Conservation (phyloP, 1,140 invertebrate species). For the Hycleus phaleratus region DNA sequence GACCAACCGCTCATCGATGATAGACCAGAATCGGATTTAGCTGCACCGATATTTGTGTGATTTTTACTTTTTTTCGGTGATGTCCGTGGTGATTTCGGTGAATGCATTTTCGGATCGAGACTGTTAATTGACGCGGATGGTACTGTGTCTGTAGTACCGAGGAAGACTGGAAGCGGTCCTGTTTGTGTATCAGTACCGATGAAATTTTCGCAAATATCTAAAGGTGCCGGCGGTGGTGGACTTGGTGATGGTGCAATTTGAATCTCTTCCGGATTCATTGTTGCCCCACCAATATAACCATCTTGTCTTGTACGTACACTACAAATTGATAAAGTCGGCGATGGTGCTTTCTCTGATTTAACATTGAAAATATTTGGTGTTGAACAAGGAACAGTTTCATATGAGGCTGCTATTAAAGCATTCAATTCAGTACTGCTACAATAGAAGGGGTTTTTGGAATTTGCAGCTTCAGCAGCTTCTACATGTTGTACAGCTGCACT, state of each 20-base stretch:
- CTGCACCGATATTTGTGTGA: conserved; percentile 56
- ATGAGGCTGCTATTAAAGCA: conserved; percentile 44
- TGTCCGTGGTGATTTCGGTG: conserved; percentile 64
- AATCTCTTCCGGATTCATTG: conserved; percentile 40
- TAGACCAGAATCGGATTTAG: conserved; percentile 74
- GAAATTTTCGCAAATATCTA: conserved; percentile 48
- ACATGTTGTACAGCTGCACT: conserved; percentile 52
- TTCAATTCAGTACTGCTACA: conserved; percentile 43
- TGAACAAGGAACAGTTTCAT: conserved; percentile 43
- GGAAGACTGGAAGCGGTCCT: conserved; percentile 43
- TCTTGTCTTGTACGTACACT: conserved; percentile 58
- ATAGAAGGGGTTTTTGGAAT: conserved; percentile 39
- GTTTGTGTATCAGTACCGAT: conserved; percentile 35
- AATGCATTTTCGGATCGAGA: conserved; percentile 53
- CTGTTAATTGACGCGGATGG: conserved; percentile 34
- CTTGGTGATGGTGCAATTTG: conserved; percentile 48
- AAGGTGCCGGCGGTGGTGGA: conserved; percentile 73
- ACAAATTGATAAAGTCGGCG: conserved; percentile 53
- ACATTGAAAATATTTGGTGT: conserved; percentile 44
- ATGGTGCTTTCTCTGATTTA: conserved; percentile 48
- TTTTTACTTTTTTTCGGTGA: conserved; percentile 65
- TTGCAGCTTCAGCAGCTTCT: conserved; percentile 42
- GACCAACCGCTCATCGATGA: conserved; percentile 82
- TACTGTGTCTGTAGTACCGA: conserved; percentile 36
- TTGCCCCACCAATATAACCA: conserved; percentile 47